Evolutionary conservation across 2,113 vertebrate genomes (phyloP), one percentile per base, ranked within the genome.

Genomic region (Psilopsiagon aymara): DNA sequence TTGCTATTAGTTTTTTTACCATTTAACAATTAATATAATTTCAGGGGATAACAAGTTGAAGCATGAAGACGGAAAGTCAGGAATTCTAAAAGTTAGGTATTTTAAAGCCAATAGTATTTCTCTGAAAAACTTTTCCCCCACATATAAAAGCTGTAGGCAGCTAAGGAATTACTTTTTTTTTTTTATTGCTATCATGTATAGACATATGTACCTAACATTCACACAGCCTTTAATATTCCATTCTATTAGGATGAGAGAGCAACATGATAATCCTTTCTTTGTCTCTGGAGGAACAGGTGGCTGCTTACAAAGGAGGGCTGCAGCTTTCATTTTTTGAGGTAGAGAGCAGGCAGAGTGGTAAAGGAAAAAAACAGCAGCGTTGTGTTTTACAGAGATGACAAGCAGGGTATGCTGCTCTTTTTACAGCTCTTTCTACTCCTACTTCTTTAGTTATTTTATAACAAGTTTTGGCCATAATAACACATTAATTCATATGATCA

Each of bases 131-230:
- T 14, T 46, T 24, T 44, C 41, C 21, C 31, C 4, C 3, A 2
- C 4, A 2, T 9, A 1, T 27, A 3, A 20, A 29, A 44, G 6
- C 8, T 49, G 8, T 60, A 8, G 3, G 17, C 4, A 78, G 4
- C 14, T 53, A 63, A 67, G 21, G 11, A 49, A 59, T 35, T 21
- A 20, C 21, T 14, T 57, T 21, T 59, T 59, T 59, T 59, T n/a
- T 59, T 24, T 35, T 10, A 59, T 15, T 35, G 57, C 33, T 62
- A 7, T 35, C 6, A 17, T 83, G 0, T 59, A 46, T 43, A 43
- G 11, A 67, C 10, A 11, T 19, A 77, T 6, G 23, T 49, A 60
- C 23, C 15, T 52, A 51, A 52, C 73, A 73, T 55, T 91, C 49
- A 83, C 7, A 71, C 4, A 49, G 6, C 1, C 9, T 46, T 68